Base-by-base conservation (phyloP, 2,113 vertebrate genomes). In the Psilopsiagon aurifrons region DNA sequence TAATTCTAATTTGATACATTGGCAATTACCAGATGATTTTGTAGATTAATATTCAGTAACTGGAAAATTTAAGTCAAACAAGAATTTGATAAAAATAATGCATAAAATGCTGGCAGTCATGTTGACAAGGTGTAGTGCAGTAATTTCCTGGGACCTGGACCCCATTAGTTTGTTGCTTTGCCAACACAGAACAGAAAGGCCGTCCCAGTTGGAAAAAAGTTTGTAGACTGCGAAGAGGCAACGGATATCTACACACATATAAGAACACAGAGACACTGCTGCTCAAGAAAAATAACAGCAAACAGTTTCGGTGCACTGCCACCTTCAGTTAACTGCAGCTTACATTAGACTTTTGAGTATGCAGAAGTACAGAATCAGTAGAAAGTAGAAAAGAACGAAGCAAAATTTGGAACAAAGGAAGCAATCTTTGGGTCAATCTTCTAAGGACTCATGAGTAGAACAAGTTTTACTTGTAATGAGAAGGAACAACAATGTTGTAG, bases 331-430 rank as follows among this genome's bases (percentile, higher is more conserved):
- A n/a, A 76, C 25, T 6, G 1, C 4, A 51, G 9, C 22, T 63
- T 62, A 2, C 0, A 1, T 51, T 37, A 29, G 1, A 18, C 9
- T 35, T 85, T 27, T 10, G 6, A 28, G 22, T 41, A 13, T 33
- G 13, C 20, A 67, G 51, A 81, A 94, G 54, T 23, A n/a, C 7
- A 52, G 29, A 46, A 47, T 39, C 54, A 31, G 43, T 37, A 33
- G 31, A 44, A 41, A 17, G 24, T 0, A 41, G 27, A 63, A 46
- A 16, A 68, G 60, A 64, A 83, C 43, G 31, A 6, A 83, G 25
- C 11, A 77, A 64, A 64, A 75, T 94, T 47, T 79, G 44, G 35
- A 81, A 28, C 31, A 33, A 47, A 37, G 33, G 37, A 44, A 82
- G 49, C 13, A 31, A 7, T n/a, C 24, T 68, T 76, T 66, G 66